Evolutionary conservation across 2,888 invertebrate genomes (phyloP).

Genomic region (Deilephila elpenor): DNA sequence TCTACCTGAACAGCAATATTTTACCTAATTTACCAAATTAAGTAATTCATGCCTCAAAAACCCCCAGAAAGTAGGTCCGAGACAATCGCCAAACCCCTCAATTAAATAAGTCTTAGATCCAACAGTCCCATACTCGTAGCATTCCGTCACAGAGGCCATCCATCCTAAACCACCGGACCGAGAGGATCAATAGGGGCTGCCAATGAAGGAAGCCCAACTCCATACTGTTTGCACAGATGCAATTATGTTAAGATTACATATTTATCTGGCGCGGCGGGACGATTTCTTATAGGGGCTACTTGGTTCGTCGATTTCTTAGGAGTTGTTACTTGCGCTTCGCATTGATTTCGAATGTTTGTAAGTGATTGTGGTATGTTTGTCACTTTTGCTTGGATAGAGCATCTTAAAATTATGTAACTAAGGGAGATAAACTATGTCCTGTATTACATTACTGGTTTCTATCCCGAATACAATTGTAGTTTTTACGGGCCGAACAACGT

Average conservation of each 20-base stretch:
- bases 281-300: constrained; percentile 71
- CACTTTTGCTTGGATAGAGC: too few species aligned
- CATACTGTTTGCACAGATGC: constrained; percentile 63
- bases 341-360: too few species aligned
- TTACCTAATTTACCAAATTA: background rate
- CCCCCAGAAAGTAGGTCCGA: background rate
- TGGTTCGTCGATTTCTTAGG: constrained; percentile 36
- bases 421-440: too few species aligned
- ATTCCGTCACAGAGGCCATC: constrained; percentile 53
- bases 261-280: constrained; percentile 77
- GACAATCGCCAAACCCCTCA: constrained; percentile 34
- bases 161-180: constrained; percentile 27
- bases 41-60: background rate
- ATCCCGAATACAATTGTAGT: background rate
- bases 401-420: too few species aligned
- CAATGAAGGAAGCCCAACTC: constrained; percentile 48
- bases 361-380: too few species aligned
- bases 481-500: background rate
- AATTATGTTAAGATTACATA: constrained; percentile 83
- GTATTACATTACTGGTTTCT: too few species aligned
- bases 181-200: constrained; percentile 59
- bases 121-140: constrained; percentile 48
- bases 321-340: constrained; percentile 43
- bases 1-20: background rate
- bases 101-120: constrained; percentile 47